Evolutionary conservation across 2,113 vertebrate genomes (phyloP).

Genomic region (Hoplias malabaricus): DNA sequence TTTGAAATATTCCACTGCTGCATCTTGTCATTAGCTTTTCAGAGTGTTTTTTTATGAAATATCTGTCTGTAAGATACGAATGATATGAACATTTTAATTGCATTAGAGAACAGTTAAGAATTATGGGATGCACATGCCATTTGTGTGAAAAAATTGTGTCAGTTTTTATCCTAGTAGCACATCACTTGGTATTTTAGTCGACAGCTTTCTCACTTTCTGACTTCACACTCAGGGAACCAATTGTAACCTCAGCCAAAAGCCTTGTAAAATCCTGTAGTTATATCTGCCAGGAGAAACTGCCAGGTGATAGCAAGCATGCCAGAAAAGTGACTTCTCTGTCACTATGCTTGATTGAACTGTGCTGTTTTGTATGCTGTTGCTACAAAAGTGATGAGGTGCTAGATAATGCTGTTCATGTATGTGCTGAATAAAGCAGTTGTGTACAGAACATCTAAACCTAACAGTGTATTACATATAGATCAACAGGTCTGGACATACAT

Average conservation of each 20-base stretch:
- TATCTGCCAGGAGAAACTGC: conserved; percentile 14
- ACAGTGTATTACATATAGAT: not conserved
- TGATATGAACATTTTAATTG: not conserved
- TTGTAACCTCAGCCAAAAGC: conserved; percentile 2
- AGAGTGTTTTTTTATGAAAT: not conserved
- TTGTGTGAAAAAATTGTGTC: not conserved
- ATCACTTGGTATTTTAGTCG: not conserved
- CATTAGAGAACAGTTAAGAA: not conserved
- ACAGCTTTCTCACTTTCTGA: not conserved
- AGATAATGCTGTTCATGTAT: conserved; percentile 1
- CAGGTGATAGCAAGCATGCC: not conserved
- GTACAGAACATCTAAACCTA: not conserved
- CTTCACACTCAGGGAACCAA: not conserved
- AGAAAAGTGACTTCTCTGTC: conserved; percentile 14
- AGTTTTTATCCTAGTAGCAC: not conserved
- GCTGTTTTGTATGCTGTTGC: conserved; percentile 23
- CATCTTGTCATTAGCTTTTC: not conserved
- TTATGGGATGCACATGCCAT: not conserved
- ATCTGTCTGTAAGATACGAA: not conserved
- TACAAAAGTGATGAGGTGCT: conserved; percentile 5
- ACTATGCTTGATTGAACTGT: not conserved
- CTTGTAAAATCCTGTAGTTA: not conserved
- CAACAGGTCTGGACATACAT: not conserved
- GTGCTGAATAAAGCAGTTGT: conserved; percentile 13
- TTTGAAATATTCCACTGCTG: not conserved